phyloP scores from a whole-genome alignment of 2,113 vertebrate species.

The Ivindomyrus marchei region DNA sequence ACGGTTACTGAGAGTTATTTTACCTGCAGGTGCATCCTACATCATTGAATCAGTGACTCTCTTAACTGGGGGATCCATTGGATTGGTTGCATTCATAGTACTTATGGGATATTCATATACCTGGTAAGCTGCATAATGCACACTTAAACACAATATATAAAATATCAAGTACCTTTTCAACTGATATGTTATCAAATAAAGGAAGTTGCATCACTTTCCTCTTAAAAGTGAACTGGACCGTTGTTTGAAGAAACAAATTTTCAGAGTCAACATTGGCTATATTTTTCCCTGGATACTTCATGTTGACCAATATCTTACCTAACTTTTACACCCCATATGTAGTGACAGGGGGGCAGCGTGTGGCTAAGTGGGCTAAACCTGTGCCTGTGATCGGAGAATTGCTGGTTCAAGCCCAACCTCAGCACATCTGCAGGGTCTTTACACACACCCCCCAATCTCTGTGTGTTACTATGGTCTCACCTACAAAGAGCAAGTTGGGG shows the following conservation, averaged over 20 bases:
- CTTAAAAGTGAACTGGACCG: background rate
- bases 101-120: constrained; percentile 37
- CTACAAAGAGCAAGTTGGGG: too few relatives aligned
- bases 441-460: too few relatives aligned
- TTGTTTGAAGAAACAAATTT: background rate
- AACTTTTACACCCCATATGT: background rate
- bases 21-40: constrained; percentile 48
- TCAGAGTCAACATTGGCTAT: background rate
- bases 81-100: constrained; percentile 34
- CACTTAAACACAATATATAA: background rate
- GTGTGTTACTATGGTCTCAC: too few relatives aligned
- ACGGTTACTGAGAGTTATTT: background rate
- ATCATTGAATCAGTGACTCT: constrained; percentile 46
- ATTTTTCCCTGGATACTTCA: background rate
- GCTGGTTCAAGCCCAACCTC: too few relatives aligned
- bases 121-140: constrained; percentile 40
- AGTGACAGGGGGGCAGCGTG: too few relatives aligned
- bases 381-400: too few relatives aligned
- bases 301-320: background rate
- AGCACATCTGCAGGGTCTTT: too few relatives aligned
- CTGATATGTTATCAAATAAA: background rate
- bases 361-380: too few relatives aligned
- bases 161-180: background rate
- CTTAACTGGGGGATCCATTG: constrained; percentile 39
- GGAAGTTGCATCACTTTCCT: background rate